Conservation (phyloP, 2,797 vertebrate species). For the Aphelocoma californica region DNA sequence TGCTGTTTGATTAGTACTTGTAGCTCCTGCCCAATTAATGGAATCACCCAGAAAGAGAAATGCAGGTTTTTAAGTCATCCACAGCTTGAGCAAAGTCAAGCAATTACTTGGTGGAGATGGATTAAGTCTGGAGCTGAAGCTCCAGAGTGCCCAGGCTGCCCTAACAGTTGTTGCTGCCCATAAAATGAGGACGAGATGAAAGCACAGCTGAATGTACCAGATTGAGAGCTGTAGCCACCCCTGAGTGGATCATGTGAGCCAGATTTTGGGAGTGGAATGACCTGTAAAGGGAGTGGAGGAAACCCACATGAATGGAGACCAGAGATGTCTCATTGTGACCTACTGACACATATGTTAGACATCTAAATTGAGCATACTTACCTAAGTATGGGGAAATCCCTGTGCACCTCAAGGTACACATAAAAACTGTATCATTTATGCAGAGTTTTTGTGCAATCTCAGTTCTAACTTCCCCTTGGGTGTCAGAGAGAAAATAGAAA, state of each 20-base stretch:
- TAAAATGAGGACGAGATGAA: background rate
- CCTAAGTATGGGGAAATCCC: background rate
- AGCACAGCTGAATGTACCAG: background rate
- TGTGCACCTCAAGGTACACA: background rate
- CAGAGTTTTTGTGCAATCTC: background rate
- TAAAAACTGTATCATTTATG: background rate
- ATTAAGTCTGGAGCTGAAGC: background rate
- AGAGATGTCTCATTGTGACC: background rate
- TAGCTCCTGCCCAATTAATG: background rate
- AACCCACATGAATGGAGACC: background rate
- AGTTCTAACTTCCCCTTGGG: background rate
- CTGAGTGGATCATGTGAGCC: background rate
- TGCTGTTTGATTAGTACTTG: background rate
- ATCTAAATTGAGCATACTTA: background rate
- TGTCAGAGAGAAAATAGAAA: background rate
- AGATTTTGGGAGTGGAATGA: background rate
- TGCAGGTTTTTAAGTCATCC: background rate
- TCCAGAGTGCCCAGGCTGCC: background rate
- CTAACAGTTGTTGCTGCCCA: background rate
- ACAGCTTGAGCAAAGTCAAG: background rate
- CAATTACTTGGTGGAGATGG: background rate
- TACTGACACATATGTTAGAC: background rate
- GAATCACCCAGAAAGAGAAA: background rate
- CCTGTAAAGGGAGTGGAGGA: background rate
- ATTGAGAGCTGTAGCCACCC: background rate